Conservation (phyloP, 2,888 invertebrate genomes). For the Rhagium mordax region DNA sequence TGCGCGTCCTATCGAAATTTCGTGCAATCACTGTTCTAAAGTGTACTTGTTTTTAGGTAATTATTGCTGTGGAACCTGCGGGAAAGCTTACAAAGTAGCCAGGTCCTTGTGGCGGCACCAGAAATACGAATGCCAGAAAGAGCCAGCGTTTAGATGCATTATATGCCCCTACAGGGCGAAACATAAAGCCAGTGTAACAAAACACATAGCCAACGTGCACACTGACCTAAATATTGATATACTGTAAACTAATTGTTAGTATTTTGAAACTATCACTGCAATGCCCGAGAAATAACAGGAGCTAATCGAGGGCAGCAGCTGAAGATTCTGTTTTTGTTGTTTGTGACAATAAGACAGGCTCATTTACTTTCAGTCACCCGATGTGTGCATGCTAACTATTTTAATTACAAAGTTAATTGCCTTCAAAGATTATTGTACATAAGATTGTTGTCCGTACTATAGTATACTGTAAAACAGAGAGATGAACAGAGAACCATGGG, state of each 20-base stretch:
- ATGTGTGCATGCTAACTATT: too few species aligned
- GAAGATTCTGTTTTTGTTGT: too few species aligned
- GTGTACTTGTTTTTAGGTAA: constrained; percentile 37
- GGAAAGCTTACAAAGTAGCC: constrained; percentile 56
- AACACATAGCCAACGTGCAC: constrained; percentile 54
- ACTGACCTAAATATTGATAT: constrained; percentile 25
- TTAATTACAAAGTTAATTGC: too few species aligned
- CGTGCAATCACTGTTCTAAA: neutral
- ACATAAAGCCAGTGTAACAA: constrained; percentile 57
- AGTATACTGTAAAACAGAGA: too few species aligned
- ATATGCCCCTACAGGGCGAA: constrained; percentile 54
- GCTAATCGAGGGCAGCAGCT: too few species aligned
- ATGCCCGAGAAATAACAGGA: too few species aligned
- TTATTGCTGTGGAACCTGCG: constrained; percentile 54
- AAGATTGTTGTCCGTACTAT: too few species aligned
- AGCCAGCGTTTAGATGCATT: constrained; percentile 55
- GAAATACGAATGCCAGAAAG: constrained; percentile 60
- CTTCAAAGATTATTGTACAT: too few species aligned
- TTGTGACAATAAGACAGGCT: too few species aligned
- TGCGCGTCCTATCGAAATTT: neutral
- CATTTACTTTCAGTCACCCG: too few species aligned
- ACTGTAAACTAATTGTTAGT: neutral
- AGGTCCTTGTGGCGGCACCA: constrained; percentile 59
- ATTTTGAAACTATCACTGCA: too few species aligned
- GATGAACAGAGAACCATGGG: too few species aligned